Percentiles rank a stretch among this genome's conserved stretches.
These are phyloP conservation scores for Echinops telfairi DNA, from an alignment of 2,113 vertebrate species.

Conservation along the genomic window DNA sequence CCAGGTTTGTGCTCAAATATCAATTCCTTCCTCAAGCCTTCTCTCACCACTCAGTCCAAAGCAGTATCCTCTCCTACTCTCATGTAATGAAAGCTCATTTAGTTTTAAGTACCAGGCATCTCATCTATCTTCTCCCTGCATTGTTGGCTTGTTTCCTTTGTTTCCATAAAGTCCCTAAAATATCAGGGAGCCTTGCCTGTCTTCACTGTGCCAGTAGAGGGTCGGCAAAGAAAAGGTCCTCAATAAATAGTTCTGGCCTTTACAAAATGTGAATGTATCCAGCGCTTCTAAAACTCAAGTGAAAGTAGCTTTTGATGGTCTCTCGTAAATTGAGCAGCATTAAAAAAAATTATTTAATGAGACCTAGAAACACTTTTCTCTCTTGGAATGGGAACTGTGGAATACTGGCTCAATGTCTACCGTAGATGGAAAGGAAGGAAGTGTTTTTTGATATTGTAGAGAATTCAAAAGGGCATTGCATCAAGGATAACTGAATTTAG, in stretches of 20 bases:
- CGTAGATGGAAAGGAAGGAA: slow-evolving; percentile 41
- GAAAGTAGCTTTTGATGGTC: slow-evolving; percentile 35
- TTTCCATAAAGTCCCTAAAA: not conserved
- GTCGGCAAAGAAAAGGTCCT: not conserved
- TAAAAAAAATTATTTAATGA: not conserved
- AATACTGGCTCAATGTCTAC: slow-evolving; percentile 31
- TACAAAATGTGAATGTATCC: not conserved
- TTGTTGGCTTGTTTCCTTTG: not conserved
- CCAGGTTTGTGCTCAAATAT: slow-evolving; percentile 4
- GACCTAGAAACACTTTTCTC: not conserved
- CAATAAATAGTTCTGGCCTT: not conserved
- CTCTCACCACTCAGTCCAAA: not conserved
- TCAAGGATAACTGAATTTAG: slow-evolving; percentile 15
- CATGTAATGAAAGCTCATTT: not conserved
- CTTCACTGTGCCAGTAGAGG: not conserved
- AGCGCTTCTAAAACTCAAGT: not conserved
- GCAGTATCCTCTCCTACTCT: not conserved
- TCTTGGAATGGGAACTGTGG: slow-evolving; percentile 1
- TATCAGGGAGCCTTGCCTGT: not conserved
- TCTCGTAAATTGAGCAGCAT: not conserved
- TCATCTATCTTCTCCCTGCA: not conserved
- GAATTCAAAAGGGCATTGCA: slow-evolving; percentile 9
- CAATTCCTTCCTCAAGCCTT: slow-evolving; percentile 20
- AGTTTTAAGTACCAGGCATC: slow-evolving; percentile 4
- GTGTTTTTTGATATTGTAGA: slow-evolving; percentile 33